Conservation (phyloP, 2,113 vertebrate species). For the Gobiocypris rarus region DNA sequence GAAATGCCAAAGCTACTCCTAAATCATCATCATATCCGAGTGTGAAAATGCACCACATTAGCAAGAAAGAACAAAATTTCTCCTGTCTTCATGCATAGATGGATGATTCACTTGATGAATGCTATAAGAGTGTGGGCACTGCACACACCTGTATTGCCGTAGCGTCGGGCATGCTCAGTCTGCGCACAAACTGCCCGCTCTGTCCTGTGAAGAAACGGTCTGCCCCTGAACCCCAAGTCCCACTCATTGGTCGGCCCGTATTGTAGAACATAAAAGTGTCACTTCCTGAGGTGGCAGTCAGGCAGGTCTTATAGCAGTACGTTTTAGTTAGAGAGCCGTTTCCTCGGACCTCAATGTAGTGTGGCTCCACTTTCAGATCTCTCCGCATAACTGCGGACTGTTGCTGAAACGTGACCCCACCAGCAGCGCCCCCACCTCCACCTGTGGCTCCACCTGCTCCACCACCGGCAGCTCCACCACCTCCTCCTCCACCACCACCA, state of each 20-base stretch:
- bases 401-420: conserved; percentile 77
- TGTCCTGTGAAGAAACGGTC: conserved; percentile 92
- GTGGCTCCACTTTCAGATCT: conserved; percentile 91
- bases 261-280: conserved; percentile 99
- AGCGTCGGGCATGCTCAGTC: conserved; percentile 87
- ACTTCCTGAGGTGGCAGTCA: conserved; percentile 93
- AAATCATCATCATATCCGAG: neutral
- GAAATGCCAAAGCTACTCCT: neutral
- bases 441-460: conserved; percentile 31
- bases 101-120: conserved; percentile 12
- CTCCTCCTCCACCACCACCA: conserved; percentile 55
- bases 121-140: conserved; percentile 44
- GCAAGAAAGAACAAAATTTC: neutral
- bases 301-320: conserved; percentile 96
- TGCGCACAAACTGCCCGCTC: conserved; percentile 89
- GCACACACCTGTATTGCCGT: conserved; percentile 77
- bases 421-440: conserved; percentile 51
- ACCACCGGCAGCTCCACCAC: conserved; percentile 57
- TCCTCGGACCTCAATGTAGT: conserved; percentile 94
- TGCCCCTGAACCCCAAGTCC: conserved; percentile 80
- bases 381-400: conserved; percentile 84
- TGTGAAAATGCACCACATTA: neutral
- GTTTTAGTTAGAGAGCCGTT: conserved; percentile 97
- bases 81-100: conserved; percentile 1
- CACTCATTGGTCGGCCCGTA: conserved; percentile 87